Conservation (phyloP, 2,888 invertebrate species). For the Lumbricus terrestris region DNA sequence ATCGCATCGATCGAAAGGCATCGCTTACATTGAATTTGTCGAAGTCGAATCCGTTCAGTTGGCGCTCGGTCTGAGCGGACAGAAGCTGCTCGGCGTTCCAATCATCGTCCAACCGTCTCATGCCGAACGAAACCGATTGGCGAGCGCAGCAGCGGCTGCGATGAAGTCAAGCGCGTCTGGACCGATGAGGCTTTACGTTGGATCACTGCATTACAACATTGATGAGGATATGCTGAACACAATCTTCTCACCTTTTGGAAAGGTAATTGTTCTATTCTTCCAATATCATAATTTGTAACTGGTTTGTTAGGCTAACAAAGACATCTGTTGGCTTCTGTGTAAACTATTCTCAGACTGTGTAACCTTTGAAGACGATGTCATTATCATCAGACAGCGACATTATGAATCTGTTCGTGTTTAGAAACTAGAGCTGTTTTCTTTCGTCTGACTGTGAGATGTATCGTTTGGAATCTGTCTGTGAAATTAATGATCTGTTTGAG, state of each 20-base stretch:
- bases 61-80: constrained; percentile 91
- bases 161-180: constrained; percentile 65
- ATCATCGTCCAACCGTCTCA: constrained; percentile 83
- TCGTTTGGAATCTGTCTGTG: no score
- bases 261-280: no score
- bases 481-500: no score
- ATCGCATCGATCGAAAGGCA: constrained; percentile 96
- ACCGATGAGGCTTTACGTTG: constrained; percentile 94
- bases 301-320: no score
- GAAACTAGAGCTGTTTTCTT: no score
- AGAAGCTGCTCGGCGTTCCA: constrained; percentile 90
- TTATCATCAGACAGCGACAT: no score
- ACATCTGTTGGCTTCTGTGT: no score
- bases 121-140: constrained; percentile 70
- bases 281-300: no score
- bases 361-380: no score
- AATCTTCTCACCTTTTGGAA: constrained; percentile 98
- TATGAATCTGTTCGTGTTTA: no score
- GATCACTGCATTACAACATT: constrained; percentile 95
- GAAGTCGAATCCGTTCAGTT: constrained; percentile 95
- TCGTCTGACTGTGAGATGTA: no score
- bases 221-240: constrained; percentile 97
- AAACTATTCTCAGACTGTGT: no score
- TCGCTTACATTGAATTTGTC: constrained; percentile 97
- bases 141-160: constrained; percentile 49